Evolutionary conservation across 1,140 invertebrate species (phyloP).

Genomic region (Cydia splendana): DNA sequence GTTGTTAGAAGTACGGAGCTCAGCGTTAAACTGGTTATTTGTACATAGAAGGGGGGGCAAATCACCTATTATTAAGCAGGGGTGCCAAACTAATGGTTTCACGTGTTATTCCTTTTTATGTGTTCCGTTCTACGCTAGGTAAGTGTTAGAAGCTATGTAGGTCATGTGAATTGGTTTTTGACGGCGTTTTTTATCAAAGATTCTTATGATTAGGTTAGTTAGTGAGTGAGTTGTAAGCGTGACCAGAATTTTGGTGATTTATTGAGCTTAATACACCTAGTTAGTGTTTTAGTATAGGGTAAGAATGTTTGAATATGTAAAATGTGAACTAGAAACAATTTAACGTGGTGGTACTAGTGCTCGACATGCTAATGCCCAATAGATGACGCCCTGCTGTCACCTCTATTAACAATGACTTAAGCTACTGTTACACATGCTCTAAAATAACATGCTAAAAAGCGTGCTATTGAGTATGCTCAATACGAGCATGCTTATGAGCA

Average conservation of each 20-base stretch:
- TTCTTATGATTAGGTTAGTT: constrained; percentile 16
- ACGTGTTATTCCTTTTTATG: constrained; percentile 73
- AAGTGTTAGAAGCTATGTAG: constrained; percentile 53
- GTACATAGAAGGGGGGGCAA: constrained; percentile 55
- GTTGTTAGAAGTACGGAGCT: constrained; percentile 39
- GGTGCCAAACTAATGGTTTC: constrained; percentile 71
- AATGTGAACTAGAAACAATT: not conserved
- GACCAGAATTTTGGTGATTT: not conserved
- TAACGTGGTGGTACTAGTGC: no score
- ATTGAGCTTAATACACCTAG: not conserved
- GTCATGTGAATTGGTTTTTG: constrained; percentile 35
- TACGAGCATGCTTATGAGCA: no score
- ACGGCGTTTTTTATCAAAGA: constrained; percentile 7
- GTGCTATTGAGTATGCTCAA: no score
- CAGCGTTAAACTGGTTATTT: constrained; percentile 48
- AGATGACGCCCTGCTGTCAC: no score
- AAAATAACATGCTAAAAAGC: no score
- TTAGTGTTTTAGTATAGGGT: not conserved
- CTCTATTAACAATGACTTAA: no score
- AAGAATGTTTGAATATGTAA: not conserved
- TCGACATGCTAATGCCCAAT: no score
- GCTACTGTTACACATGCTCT: no score
- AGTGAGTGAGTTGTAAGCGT: not conserved
- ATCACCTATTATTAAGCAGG: constrained; percentile 73
- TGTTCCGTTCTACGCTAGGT: constrained; percentile 62